These are phyloP conservation scores for Hydrotaea diabolus DNA, from an alignment of 2,888 invertebrate genomes.

Conservation along the genomic window DNA sequence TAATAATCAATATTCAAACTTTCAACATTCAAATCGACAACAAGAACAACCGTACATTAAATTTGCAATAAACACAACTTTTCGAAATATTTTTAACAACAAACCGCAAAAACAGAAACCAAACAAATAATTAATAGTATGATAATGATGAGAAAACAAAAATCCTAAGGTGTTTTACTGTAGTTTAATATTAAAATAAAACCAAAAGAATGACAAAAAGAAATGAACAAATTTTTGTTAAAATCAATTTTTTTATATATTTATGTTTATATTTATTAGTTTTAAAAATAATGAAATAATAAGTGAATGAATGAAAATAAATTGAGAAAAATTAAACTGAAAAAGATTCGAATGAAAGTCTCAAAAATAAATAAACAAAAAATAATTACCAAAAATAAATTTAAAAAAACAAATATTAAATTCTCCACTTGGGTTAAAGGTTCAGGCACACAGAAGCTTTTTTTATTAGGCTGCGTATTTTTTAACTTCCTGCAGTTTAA, in stretches of 20 bases:
- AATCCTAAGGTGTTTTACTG: conserved; percentile 67
- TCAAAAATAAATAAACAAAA: conserved; percentile 51
- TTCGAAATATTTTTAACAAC: conserved; percentile 70
- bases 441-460: too few relatives aligned
- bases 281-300: conserved; percentile 50
- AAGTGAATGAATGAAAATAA: conserved; percentile 18
- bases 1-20: conserved; percentile 15
- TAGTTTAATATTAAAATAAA: conserved; percentile 53
- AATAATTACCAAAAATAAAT: conserved; percentile 51
- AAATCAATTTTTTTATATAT: conserved; percentile 65
- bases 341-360: conserved; percentile 5
- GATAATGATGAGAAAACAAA: conserved; percentile 34
- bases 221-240: conserved; percentile 59
- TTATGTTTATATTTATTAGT: conserved; percentile 65
- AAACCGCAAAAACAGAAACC: conserved; percentile 35
- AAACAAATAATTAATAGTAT: conserved; percentile 31
- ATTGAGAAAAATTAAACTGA: conserved; percentile 30
- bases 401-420: neutral
- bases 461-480: too few relatives aligned
- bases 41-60: conserved; percentile 40
- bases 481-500: too few relatives aligned
- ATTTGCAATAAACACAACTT: conserved; percentile 67
- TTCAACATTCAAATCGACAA: conserved; percentile 43
- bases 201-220: conserved; percentile 27
- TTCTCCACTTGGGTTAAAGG: too few relatives aligned